Conservation (phyloP, 2,888 invertebrate species). For the Laspeyria flexula region DNA sequence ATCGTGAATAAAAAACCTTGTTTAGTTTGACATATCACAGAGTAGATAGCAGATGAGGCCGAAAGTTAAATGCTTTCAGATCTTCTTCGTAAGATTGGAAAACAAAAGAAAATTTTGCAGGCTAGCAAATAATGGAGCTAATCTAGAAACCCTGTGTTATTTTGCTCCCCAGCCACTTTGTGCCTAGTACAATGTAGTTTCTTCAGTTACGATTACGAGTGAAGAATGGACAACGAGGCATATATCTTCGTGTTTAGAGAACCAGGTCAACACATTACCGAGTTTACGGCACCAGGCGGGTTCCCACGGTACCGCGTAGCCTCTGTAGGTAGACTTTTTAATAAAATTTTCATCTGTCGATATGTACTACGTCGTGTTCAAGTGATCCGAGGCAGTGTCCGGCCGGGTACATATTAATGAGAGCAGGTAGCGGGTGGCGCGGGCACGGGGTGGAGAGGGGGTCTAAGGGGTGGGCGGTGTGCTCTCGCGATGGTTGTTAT, state of each 20-base stretch:
- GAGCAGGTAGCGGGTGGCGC: conserved; percentile 62
- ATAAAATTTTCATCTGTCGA: conserved; percentile 61
- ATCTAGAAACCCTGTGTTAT: too few relatives aligned
- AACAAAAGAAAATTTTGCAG: too few relatives aligned
- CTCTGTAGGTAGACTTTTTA: conserved; percentile 24
- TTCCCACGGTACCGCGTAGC: not conserved
- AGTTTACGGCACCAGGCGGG: conserved; percentile 1
- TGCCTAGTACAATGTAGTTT: not conserved
- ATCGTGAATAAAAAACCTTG: too few relatives aligned
- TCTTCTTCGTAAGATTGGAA: too few relatives aligned
- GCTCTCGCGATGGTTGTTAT: conserved; percentile 64
- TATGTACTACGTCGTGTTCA: conserved; percentile 52
- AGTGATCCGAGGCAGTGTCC: conserved; percentile 75
- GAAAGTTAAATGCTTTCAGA: too few relatives aligned
- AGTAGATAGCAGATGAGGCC: too few relatives aligned
- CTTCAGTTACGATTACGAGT: too few relatives aligned
- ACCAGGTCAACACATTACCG: conserved; percentile 7
- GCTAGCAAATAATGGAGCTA: too few relatives aligned
- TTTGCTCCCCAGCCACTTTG: not conserved
- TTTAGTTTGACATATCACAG: too few relatives aligned
- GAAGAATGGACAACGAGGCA: not conserved
- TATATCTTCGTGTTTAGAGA: conserved; percentile 14
- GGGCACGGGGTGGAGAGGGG: conserved; percentile 30
- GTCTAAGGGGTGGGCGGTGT: conserved; percentile 45
- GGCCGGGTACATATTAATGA: conserved; percentile 82